Evolutionary conservation across 1,140 invertebrate species (phyloP).

Genomic region (Euwallacea fornicatus): DNA sequence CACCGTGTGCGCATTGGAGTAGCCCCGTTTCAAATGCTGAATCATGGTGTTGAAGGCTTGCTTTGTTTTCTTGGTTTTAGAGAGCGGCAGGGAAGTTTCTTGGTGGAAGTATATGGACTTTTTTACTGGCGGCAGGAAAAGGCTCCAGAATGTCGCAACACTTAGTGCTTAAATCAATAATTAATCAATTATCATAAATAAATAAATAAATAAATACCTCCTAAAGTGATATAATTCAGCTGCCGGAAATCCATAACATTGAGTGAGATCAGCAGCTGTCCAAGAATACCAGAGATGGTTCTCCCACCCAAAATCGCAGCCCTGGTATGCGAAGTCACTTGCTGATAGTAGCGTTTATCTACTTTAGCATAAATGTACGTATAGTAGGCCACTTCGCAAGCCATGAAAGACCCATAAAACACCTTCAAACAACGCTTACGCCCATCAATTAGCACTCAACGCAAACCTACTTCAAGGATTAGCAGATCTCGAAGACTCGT

Average conservation of each 20-base stretch:
- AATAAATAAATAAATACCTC: constrained; percentile 51
- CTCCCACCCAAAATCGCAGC: constrained; percentile 70
- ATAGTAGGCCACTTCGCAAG: constrained; percentile 88
- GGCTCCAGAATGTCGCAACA: constrained; percentile 71
- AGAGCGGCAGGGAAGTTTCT: constrained; percentile 40
- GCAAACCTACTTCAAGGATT: constrained; percentile 53
- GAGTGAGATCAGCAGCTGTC: constrained; percentile 65
- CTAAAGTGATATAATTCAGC: constrained; percentile 72
- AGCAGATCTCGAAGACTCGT: constrained; percentile 64
- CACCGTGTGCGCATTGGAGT: constrained; percentile 69
- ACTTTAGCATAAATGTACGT: constrained; percentile 95
- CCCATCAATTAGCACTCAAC: neutral
- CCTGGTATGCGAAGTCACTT: constrained; percentile 73
- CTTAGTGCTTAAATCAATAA: constrained; percentile 63
- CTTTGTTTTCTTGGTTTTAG: constrained; percentile 37
- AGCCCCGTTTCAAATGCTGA: constrained; percentile 72
- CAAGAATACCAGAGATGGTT: constrained; percentile 65
- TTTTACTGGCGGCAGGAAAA: constrained; percentile 73
- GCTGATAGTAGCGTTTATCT: constrained; percentile 69
- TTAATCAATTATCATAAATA: neutral
- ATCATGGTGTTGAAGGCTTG: constrained; percentile 59
- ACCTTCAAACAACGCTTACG: constrained; percentile 53
- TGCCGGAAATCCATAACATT: constrained; percentile 64
- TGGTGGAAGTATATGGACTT: constrained; percentile 82
- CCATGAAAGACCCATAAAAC: constrained; percentile 81